A percentile compares a stretch with the other conserved stretches of the same genome.
phyloP scores from a whole-genome alignment of 30 jellyfish, hydroid and myxozoan genomes.

The Turritopsis rubra region DNA sequence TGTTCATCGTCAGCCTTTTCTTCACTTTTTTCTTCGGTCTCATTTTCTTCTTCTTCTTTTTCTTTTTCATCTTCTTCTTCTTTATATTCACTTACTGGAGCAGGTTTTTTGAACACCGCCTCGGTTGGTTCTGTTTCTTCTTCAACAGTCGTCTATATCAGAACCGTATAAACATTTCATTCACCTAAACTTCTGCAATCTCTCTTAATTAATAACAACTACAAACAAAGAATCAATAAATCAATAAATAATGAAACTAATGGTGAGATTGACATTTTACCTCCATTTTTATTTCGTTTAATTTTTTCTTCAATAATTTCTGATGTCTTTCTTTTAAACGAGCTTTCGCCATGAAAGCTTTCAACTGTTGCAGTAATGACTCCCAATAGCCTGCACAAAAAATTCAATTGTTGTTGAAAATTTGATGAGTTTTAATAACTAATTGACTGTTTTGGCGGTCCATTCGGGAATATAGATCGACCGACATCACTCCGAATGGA shows the following conservation, averaged over 20 bases:
- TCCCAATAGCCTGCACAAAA: conserved; percentile 88
- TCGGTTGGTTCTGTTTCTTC: conserved; percentile 18
- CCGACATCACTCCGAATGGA: not conserved
- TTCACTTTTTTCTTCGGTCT: too few relatives aligned
- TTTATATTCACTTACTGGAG: not conserved
- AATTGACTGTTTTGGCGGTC: too few relatives aligned
- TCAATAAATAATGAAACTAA: not conserved
- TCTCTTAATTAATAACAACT: conserved; percentile 1
- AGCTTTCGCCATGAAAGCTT: conserved; percentile 85
- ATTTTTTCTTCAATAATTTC: conserved; percentile 45
- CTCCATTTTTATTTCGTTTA: conserved; percentile 71
- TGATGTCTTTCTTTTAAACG: conserved; percentile 84
- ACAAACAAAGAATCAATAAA: not conserved
- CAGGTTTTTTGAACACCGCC: conserved; percentile 7
- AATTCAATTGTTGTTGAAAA: not conserved
- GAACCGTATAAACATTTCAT: too few relatives aligned
- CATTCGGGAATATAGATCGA: too few relatives aligned
- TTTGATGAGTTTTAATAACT: too few relatives aligned
- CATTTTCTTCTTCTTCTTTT: conserved; percentile 21
- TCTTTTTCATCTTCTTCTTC: conserved; percentile 23
- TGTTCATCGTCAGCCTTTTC: conserved; percentile 27
- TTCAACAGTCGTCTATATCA: conserved; percentile 20
- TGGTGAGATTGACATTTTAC: too few relatives aligned
- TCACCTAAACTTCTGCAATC: conserved; percentile 21
- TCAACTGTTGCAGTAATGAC: conserved; percentile 73